Conservation (phyloP, 2,888 invertebrate genomes). For the Dolichomitus sp. region DNA sequence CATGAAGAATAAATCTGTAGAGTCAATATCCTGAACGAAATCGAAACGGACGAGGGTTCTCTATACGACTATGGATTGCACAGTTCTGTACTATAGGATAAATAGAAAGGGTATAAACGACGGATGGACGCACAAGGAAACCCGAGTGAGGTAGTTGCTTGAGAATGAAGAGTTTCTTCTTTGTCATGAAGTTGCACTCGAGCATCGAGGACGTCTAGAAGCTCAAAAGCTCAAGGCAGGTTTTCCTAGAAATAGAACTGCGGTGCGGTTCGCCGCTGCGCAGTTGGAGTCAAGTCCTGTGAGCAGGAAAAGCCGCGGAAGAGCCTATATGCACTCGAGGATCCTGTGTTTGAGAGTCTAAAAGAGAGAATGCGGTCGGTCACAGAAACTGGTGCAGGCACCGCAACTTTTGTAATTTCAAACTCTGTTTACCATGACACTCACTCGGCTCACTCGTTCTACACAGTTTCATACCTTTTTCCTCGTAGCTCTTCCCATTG, state of each 20-base stretch:
- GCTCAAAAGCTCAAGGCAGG: slow-evolving; percentile 44
- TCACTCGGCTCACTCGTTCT: slow-evolving; percentile 46
- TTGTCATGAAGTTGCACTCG: not conserved
- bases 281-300: slow-evolving; percentile 54
- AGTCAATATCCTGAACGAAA: slow-evolving; percentile 62
- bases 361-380: slow-evolving; percentile 43
- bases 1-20: slow-evolving; percentile 50
- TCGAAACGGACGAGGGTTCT: slow-evolving; percentile 58
- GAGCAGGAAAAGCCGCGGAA: slow-evolving; percentile 19
- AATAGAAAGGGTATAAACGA: slow-evolving; percentile 36
- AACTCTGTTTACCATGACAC: slow-evolving; percentile 63
- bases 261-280: slow-evolving; percentile 29
- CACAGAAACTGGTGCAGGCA: slow-evolving; percentile 51
- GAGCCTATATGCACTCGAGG: slow-evolving; percentile 3
- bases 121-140: not conserved
- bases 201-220: slow-evolving; percentile 29
- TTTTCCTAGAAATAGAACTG: slow-evolving; percentile 26
- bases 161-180: slow-evolving; percentile 14
- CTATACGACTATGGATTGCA: slow-evolving; percentile 5
- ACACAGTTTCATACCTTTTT: slow-evolving; percentile 8
- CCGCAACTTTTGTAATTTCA: slow-evolving; percentile 68
- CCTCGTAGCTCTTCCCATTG: not conserved
- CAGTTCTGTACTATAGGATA: not conserved
- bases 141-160: not conserved
- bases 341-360: slow-evolving; percentile 14